These are phyloP conservation scores for Andrena dorsata DNA, from an alignment of 2,888 invertebrate species.

Conservation along the genomic window DNA sequence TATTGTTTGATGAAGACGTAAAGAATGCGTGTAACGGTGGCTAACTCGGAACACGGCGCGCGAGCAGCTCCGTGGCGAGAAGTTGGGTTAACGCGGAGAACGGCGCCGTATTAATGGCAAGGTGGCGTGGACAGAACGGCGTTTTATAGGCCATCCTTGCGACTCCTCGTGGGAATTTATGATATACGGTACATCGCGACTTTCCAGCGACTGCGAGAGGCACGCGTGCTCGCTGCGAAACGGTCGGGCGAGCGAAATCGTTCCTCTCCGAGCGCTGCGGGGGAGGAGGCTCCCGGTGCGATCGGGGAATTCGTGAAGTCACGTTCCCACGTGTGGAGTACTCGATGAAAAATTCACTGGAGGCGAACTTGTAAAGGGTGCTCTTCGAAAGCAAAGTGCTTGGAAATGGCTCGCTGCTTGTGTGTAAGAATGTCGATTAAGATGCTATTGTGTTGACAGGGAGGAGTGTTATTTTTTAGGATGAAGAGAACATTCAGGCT, in stretches of 20 bases:
- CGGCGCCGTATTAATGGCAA: conserved; percentile 41
- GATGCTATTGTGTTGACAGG: too few species aligned
- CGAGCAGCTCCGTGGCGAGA: conserved; percentile 26
- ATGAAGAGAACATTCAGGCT: too few species aligned
- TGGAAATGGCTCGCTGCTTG: too few species aligned
- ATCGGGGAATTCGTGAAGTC: neutral
- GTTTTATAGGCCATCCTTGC: conserved; percentile 52
- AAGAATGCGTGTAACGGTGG: conserved; percentile 61
- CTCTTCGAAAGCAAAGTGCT: neutral
- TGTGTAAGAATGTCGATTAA: too few species aligned
- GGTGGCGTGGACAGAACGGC: conserved; percentile 30
- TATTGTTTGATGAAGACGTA: conserved; percentile 61
- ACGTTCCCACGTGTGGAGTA: conserved; percentile 5
- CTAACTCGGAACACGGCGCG: conserved; percentile 18
- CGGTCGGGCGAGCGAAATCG: conserved; percentile 30
- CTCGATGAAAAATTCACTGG: neutral
- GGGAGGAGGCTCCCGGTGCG: conserved; percentile 14
- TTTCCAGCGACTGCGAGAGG: conserved; percentile 26
- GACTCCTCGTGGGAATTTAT: conserved; percentile 55
- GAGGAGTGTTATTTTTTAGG: too few species aligned
- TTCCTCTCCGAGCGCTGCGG: neutral
- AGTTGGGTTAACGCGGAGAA: conserved; percentile 33
- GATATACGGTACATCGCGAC: conserved; percentile 42
- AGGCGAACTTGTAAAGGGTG: neutral
- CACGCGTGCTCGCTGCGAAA: conserved; percentile 17